Evolutionary conservation across 53 echinoderm and acorn worm species (phyloP), one percentile per base, ranked within the genome.

Genomic region (Hippasteria phrygiana): DNA sequence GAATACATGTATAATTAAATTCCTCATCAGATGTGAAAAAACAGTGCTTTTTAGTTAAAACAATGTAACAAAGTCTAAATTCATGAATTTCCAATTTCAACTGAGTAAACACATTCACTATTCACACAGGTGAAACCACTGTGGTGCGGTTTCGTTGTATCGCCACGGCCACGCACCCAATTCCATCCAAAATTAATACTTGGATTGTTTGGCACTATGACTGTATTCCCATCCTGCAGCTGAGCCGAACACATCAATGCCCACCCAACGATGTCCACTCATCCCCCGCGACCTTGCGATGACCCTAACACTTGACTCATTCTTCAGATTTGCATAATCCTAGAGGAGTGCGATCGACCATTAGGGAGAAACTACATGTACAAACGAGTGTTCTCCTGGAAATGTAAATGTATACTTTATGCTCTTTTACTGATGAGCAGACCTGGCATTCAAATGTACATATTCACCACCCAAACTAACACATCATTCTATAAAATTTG

Each of bases 321-420:
- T 64, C 81, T 24, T 56, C 65, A 40, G 42, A 81, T 81, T 81
- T 81, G 81, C 81, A 81, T 81, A 81, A 81, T 81, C 81, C 29
- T 51, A 18, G 29, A 13, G 76, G 59, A 2, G 26, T 9, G 26
- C 26, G 2, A 18, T 55, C 46, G 59, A 26, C 59, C 26, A 59
- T 59, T 59, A 18, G 59, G 59, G 54, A 20, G 26, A 59, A 59
- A 59, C 26, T 59, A 51, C 51, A 51, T 8, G 51, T 51, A 51
- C 31, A 20, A 11, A 63, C 29, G 31, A n/a, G n/a, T n/a, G n/a
- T n/a, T n/a, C n/a, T n/a, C n/a, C n/a, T n/a, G n/a, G n/a, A n/a
- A n/a, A n/a, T n/a, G n/a, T n/a, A n/a, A n/a, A n/a, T n/a, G n/a
- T n/a, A n/a, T n/a, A n/a, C n/a, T n/a, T n/a, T n/a, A n/a, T n/a